Evolutionary conservation across 2,797 vertebrate species (phyloP), one percentile per base, ranked within the genome.

Genomic region (Sebastes matsubarae): DNA sequence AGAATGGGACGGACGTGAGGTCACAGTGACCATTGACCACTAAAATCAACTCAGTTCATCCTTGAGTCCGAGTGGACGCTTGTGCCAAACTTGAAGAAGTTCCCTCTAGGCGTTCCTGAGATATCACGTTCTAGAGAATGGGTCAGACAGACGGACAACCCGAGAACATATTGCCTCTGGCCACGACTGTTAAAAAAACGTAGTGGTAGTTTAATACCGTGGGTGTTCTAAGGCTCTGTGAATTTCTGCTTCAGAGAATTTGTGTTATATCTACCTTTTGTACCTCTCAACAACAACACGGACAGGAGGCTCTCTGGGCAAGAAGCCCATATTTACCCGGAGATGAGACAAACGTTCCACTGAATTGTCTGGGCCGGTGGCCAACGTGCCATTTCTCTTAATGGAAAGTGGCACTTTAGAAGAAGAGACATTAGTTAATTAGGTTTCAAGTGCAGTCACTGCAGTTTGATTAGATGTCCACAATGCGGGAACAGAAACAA

Each of bases 351-450:
- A 79, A 82, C 61, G 72, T 89, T 84, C 82, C 83, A 34, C 20
- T 85, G 18, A 85, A 75, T 57, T 38, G 58, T 74, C 65, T 82
- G 80, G 89, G 89, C 82, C 80, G 14, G 11, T 18, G 29, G 80
- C 85, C 89, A 92, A 84, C 50, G 38, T 34, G 72, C 24, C 55
- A 67, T 87, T 89, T 75, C 27, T 81, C 71, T 63, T 83, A 87
- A 87, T 84, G 57, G 66, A 22, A 80, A 76, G 29, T 55, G 71
- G 74, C 71, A 68, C 77, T 82, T 82, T 65, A 55, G 68, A 52
- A 34, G 22, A 75, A 32, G 34, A 68, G n/a, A 32, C 22, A 54
- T 69, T 36, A 66, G 58, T 82, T 71, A 64, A 75, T 46, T 4
- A 25, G 55, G 27, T 84, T 78, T 71, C n/a, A 71, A 72, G 32